phyloP scores from a whole-genome alignment of 2,888 invertebrate genomes.

The Eupithecia tripunctaria region DNA sequence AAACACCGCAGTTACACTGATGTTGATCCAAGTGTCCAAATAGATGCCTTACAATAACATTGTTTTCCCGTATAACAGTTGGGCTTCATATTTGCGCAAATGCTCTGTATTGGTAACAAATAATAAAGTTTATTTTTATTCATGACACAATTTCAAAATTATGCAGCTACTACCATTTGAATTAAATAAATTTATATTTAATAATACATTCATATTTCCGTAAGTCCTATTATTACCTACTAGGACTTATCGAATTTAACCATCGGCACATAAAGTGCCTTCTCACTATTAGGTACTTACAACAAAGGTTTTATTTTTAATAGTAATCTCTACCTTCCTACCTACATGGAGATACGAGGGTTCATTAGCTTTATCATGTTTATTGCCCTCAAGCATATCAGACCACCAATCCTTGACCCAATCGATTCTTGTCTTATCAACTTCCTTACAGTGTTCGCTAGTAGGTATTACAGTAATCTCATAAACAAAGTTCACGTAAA shows the following conservation, averaged over 20 bases:
- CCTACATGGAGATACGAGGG: neutral
- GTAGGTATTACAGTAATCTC: conserved; percentile 43
- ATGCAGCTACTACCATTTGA: conserved; percentile 38
- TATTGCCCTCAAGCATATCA: conserved; percentile 22
- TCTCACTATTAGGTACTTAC: neutral
- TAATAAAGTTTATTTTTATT: conserved; percentile 62
- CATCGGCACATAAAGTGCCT: too few species aligned
- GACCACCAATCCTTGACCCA: conserved; percentile 44
- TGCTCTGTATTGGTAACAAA: conserved; percentile 52
- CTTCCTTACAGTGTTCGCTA: conserved; percentile 52
- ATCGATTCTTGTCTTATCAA: conserved; percentile 51
- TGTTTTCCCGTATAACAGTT: conserved; percentile 23
- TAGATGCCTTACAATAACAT: conserved; percentile 39
- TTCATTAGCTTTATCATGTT: conserved; percentile 20
- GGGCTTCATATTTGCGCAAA: conserved; percentile 58
- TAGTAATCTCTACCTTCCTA: neutral
- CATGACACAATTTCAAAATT: conserved; percentile 60
- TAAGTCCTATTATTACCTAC: too few species aligned
- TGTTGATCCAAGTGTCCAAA: conserved; percentile 55
- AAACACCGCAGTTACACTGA: conserved; percentile 41
- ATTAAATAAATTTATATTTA: conserved; percentile 11
- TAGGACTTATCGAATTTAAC: neutral
- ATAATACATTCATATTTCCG: neutral
- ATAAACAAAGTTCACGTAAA: conserved; percentile 55
- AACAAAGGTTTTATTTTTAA: neutral